These are phyloP conservation scores for Craseonycteris thonglongyai DNA, from an alignment of 2,113 vertebrate genomes.

Conservation along the genomic window DNA sequence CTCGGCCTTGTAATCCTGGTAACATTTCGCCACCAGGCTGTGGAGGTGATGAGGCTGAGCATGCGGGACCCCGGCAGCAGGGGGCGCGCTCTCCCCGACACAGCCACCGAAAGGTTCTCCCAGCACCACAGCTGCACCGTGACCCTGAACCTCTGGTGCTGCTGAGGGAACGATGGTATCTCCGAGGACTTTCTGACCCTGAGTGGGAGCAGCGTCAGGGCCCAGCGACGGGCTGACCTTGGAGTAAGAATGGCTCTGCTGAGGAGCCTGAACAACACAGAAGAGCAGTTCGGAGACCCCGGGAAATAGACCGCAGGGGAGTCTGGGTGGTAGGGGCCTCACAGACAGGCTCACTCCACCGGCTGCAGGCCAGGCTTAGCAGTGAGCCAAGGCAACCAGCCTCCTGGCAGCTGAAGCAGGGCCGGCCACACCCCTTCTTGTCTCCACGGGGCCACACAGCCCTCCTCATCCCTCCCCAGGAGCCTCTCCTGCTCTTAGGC, in stretches of 20 bases:
- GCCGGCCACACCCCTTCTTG: too few relatives aligned
- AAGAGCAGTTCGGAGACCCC: background rate
- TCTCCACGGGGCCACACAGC: too few relatives aligned
- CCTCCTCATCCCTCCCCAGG: too few relatives aligned
- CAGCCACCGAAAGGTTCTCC: background rate
- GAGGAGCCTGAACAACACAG: background rate
- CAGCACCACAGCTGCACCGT: fast-evolving
- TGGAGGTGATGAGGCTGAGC: background rate
- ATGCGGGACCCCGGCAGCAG: background rate
- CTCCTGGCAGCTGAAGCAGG: too few relatives aligned
- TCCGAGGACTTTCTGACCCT: background rate
- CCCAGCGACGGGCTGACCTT: fast-evolving
- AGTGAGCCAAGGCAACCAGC: background rate
- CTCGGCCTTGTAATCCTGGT: background rate
- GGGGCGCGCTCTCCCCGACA: background rate
- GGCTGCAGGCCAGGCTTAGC: background rate
- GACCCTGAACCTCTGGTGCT: background rate
- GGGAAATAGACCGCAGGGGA: background rate
- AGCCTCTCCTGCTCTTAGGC: background rate
- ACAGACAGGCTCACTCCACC: background rate
- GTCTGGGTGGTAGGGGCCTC: too few relatives aligned
- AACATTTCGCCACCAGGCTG: background rate
- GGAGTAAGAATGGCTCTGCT: background rate
- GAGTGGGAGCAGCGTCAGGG: fast-evolving
- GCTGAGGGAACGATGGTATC: background rate